Conservation (phyloP, 2,113 vertebrate genomes). For the Numenius arquata region DNA sequence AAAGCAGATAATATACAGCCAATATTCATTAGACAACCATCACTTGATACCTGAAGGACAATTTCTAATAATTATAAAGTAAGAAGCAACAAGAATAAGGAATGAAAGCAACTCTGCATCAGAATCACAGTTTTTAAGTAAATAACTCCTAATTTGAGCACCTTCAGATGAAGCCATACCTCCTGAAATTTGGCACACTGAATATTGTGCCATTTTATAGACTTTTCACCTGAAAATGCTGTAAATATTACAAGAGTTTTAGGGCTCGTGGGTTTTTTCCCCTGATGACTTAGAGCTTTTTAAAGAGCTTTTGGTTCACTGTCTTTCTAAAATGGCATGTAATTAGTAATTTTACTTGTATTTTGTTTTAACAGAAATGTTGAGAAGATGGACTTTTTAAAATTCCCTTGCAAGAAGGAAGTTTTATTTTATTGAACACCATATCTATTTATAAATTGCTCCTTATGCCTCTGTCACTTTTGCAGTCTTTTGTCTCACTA, state of each 20-base stretch:
- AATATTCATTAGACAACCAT: neutral
- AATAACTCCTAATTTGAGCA: rapidly evolving
- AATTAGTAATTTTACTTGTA: neutral
- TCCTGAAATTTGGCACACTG: neutral
- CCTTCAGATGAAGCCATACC: neutral
- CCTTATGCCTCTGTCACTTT: neutral
- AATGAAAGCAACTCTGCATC: neutral
- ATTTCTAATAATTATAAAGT: neutral
- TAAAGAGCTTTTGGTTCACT: neutral
- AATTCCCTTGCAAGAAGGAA: neutral
- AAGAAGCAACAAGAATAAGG: neutral
- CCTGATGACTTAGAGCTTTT: neutral
- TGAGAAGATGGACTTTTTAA: neutral
- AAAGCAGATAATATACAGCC: neutral
- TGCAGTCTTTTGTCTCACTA: neutral
- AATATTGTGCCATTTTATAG: neutral
- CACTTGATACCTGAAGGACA: neutral
- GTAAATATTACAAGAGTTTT: neutral
- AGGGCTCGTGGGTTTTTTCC: neutral
- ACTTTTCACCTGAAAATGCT: neutral
- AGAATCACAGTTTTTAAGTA: neutral
- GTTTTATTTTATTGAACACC: neutral
- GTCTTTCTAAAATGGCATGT: neutral
- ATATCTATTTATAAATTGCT: neutral
- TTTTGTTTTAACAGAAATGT: neutral